Percentiles rank a stretch among this genome's conserved stretches.
Conservation (phyloP, 2,797 vertebrate species). For the Takifugu ocellatus region DNA sequence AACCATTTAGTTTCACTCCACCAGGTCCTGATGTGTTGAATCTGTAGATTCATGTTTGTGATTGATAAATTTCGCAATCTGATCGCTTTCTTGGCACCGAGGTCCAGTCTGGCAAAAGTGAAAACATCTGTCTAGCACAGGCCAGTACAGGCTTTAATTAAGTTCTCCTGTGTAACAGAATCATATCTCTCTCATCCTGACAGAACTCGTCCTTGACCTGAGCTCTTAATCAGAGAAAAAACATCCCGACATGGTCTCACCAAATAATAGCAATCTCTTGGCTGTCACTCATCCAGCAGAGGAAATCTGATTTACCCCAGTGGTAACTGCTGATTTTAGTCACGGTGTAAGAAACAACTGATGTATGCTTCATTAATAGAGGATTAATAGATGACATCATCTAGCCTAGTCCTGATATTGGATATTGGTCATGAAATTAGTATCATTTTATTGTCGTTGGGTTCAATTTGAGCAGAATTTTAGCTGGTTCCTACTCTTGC, state of each 20-base stretch:
- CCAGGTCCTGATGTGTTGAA: too few relatives aligned
- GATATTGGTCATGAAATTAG: too few relatives aligned
- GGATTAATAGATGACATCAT: not conserved
- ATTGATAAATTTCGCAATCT: too few relatives aligned
- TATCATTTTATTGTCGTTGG: too few relatives aligned
- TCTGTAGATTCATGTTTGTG: too few relatives aligned
- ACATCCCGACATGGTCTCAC: too few relatives aligned
- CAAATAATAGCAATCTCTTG: not conserved
- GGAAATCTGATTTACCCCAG: not conserved
- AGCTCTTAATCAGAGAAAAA: not conserved
- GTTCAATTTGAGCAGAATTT: too few relatives aligned
- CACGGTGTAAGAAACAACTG: not conserved
- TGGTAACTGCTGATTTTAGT: constrained; percentile 1
- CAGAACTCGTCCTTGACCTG: constrained; percentile 7
- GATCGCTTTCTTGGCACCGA: not conserved
- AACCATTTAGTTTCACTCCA: too few relatives aligned
- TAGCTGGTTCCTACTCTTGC: too few relatives aligned
- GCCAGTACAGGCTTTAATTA: constrained; percentile 16
- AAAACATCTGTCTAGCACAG: not conserved
- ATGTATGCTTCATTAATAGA: not conserved
- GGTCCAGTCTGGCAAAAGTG: constrained; percentile 2
- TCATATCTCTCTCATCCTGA: constrained; percentile 9
- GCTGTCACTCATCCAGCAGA: not conserved
- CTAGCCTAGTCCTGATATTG: not conserved
- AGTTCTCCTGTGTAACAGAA: constrained; percentile 31